phyloP scores from a whole-genome alignment of 2,797 vertebrate genomes.

The Clarias fuscus region DNA sequence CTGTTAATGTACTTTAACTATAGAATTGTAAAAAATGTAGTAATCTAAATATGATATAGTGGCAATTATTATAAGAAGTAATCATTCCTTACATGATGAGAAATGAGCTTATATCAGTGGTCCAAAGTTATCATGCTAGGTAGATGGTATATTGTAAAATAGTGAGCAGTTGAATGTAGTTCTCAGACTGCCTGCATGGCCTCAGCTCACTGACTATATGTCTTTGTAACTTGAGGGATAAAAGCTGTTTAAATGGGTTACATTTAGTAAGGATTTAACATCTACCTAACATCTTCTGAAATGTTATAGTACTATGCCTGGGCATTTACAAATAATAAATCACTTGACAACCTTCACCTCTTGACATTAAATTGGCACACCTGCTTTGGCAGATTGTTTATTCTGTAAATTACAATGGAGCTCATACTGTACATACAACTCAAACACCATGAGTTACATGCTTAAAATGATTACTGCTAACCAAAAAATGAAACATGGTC shows the following conservation, averaged over 20 bases:
- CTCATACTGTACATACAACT: background rate
- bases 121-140: background rate
- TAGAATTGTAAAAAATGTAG: slow-evolving; percentile 75
- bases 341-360: background rate
- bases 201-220: background rate
- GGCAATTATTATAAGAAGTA: slow-evolving; percentile 64
- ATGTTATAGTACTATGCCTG: background rate
- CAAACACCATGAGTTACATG: background rate
- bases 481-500: background rate
- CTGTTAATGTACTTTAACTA: slow-evolving; percentile 74
- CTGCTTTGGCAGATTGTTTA: background rate
- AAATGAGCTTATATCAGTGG: slow-evolving; percentile 56
- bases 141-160: background rate
- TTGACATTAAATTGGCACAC: background rate
- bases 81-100: slow-evolving; percentile 69
- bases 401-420: background rate
- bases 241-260: background rate
- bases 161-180: background rate
- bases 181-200: background rate
- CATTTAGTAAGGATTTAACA: background rate
- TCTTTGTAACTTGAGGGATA: background rate
- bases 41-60: slow-evolving; percentile 71
- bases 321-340: background rate
- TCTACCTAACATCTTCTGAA: slow-evolving; percentile 13
- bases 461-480: background rate